Conservation (phyloP, 1,140 invertebrate species). For the Archivesica marissinica region DNA sequence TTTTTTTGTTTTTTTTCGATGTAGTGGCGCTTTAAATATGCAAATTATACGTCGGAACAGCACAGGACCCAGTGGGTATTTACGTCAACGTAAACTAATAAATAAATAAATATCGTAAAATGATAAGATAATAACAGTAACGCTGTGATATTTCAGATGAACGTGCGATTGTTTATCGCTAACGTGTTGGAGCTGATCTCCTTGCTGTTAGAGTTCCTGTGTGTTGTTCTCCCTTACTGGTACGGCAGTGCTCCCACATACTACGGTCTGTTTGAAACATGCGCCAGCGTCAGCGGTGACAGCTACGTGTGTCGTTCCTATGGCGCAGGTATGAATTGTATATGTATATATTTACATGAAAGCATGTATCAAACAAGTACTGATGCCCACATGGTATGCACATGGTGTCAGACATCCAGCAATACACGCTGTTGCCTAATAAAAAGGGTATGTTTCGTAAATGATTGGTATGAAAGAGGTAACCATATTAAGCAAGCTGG, state of each 20-base stretch:
- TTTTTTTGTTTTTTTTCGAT: too few species aligned
- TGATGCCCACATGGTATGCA: too few species aligned
- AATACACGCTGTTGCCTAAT: too few species aligned
- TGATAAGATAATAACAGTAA: not conserved
- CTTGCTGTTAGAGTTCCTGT: conserved; percentile 9
- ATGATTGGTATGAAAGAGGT: too few species aligned
- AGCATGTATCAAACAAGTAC: not conserved
- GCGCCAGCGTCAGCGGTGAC: conserved; percentile 35
- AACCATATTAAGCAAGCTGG: too few species aligned
- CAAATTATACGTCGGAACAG: too few species aligned
- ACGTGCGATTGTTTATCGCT: not conserved
- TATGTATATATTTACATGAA: not conserved
- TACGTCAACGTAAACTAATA: too few species aligned
- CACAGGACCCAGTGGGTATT: too few species aligned
- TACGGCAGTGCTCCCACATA: not conserved
- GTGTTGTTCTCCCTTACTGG: conserved; percentile 38
- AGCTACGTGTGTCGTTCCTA: conserved; percentile 34
- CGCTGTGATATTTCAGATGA: conserved; percentile 15
- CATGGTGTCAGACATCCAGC: too few species aligned
- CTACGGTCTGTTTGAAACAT: conserved; percentile 34
- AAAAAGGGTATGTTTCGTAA: too few species aligned
- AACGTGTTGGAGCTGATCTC: not conserved
- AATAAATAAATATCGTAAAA: too few species aligned
- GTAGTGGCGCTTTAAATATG: too few species aligned
- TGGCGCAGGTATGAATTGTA: not conserved